Evolutionary conservation across 2,888 invertebrate species (phyloP).

Genomic region (Scelioninae gen. 2): DNA sequence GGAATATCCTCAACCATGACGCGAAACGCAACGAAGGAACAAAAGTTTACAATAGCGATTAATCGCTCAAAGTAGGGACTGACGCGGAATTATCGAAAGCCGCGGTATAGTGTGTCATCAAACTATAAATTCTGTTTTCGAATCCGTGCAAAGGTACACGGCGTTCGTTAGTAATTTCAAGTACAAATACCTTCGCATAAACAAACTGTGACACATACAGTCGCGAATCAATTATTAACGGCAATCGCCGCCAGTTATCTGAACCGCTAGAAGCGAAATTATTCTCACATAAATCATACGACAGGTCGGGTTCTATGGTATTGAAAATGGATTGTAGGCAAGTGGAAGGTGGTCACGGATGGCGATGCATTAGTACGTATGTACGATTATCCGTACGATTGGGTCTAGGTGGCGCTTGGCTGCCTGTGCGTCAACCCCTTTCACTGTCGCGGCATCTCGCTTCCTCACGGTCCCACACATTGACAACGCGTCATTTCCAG

Average conservation of each 20-base stretch:
- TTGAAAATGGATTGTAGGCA: slow-evolving; percentile 49
- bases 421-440: slow-evolving; percentile 32
- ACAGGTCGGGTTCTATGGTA: slow-evolving; percentile 63
- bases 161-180: slow-evolving; percentile 46
- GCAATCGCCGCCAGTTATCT: slow-evolving; percentile 72
- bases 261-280: slow-evolving; percentile 69
- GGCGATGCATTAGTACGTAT: slow-evolving; percentile 60
- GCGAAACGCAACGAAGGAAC: background rate
- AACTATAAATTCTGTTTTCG: slow-evolving; percentile 53
- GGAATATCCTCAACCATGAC: background rate
- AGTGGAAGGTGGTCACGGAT: slow-evolving; percentile 60
- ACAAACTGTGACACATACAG: slow-evolving; percentile 60
- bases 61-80: slow-evolving; percentile 34
- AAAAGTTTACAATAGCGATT: slow-evolving; percentile 16
- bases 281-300: slow-evolving; percentile 72
- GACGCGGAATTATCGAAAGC: slow-evolving; percentile 36
- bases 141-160: slow-evolving; percentile 42
- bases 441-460: slow-evolving; percentile 20
- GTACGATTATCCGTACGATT: slow-evolving; percentile 56
- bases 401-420: slow-evolving; percentile 52
- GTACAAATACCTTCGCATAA: slow-evolving; percentile 46
- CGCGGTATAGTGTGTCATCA: slow-evolving; percentile 30
- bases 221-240: slow-evolving; percentile 71
- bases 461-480: slow-evolving; percentile 59
- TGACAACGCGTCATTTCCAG: slow-evolving; percentile 71